Conservation (phyloP, 2,888 invertebrate genomes). For the Tanaodytes sp. region DNA sequence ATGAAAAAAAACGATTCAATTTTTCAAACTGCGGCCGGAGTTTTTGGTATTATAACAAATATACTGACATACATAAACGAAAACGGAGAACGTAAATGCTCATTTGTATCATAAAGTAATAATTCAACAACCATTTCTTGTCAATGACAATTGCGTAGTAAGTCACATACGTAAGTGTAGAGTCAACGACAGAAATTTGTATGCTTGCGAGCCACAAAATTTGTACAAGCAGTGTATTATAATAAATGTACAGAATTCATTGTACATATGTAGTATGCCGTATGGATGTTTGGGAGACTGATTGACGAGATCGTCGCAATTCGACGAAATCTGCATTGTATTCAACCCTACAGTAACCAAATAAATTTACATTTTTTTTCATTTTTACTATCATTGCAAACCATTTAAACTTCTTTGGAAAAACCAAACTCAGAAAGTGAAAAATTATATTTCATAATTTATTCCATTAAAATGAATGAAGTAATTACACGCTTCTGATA, state of each 20-base stretch:
- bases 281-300: constrained; percentile 3
- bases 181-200: not conserved
- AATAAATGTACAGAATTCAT: not conserved
- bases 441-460: too few relatives aligned
- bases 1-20: constrained; percentile 3
- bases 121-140: not conserved
- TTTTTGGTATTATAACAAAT: not conserved
- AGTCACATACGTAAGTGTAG: not conserved
- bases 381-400: too few relatives aligned
- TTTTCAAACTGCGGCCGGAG: not conserved
- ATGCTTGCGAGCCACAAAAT: not conserved
- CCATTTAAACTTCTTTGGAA: too few relatives aligned
- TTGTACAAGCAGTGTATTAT: not conserved
- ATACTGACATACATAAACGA: not conserved
- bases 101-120: not conserved
- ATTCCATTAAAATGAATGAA: too few relatives aligned
- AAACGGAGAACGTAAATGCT: not conserved
- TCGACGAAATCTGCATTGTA: too few relatives aligned
- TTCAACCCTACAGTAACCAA: too few relatives aligned
- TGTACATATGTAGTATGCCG: not conserved
- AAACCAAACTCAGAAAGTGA: too few relatives aligned
- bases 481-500: too few relatives aligned
- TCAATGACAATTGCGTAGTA: not conserved
- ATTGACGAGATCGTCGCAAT: too few relatives aligned
- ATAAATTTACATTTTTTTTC: too few relatives aligned